phyloP scores from a whole-genome alignment of 2,113 vertebrate genomes.

The Varanus komodoensis region DNA sequence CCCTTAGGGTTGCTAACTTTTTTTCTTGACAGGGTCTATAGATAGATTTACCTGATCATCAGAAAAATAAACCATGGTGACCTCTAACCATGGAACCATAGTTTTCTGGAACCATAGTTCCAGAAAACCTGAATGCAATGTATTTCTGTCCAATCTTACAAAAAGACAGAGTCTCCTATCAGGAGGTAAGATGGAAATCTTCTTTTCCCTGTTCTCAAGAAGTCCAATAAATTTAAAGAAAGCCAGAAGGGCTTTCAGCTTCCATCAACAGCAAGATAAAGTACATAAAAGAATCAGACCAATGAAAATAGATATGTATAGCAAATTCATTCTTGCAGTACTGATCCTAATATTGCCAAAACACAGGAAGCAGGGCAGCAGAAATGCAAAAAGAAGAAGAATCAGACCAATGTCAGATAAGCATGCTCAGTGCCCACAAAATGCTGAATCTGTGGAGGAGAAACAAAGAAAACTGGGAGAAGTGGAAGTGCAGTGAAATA shows the following conservation, averaged over 20 bases:
- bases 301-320: neutral
- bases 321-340: neutral
- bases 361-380: neutral
- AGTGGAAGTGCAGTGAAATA: neutral
- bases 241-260: neutral
- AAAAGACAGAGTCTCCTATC: neutral
- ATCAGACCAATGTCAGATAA: too few relatives aligned
- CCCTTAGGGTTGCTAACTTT: neutral
- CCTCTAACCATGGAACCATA: too few relatives aligned
- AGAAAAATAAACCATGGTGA: too few relatives aligned
- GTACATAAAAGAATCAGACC: neutral
- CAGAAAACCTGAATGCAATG: neutral
- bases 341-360: neutral
- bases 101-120: too few relatives aligned
- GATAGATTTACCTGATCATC: too few relatives aligned
- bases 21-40: too few relatives aligned
- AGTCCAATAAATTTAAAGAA: neutral
- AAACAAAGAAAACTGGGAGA: neutral
- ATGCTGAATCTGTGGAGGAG: neutral
- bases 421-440: too few relatives aligned
- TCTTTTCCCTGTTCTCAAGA: neutral
- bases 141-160: neutral
- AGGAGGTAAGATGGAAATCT: neutral
- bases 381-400: too few relatives aligned
- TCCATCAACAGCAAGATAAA: neutral